A percentile compares a stretch with the other conserved stretches of the same genome.
Evolutionary conservation across 2,888 invertebrate genomes (phyloP).

Genomic region (Teinopalpus imperialis): DNA sequence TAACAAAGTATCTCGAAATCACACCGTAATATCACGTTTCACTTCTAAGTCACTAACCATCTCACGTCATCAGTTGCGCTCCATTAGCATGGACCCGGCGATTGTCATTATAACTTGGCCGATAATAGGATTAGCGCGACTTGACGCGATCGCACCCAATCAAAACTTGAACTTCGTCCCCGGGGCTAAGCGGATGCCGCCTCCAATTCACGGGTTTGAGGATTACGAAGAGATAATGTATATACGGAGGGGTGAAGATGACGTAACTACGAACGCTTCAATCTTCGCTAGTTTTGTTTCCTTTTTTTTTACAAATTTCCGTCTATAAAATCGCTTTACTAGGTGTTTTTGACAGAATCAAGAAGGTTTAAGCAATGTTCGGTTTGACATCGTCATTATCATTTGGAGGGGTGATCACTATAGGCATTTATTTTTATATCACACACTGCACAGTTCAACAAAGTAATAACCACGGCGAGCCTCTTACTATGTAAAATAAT

Average conservation of each 20-base stretch:
- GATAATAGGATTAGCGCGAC: conserved; percentile 46
- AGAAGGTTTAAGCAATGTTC: too few relatives aligned
- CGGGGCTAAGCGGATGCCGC: conserved; percentile 27
- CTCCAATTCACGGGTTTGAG: conserved; percentile 12
- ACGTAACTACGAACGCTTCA: neutral
- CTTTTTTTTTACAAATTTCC: neutral
- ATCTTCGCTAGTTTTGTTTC: neutral
- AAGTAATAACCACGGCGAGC: too few relatives aligned
- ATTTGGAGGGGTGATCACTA: too few relatives aligned
- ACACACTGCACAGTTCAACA: too few relatives aligned
- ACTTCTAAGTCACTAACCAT: neutral
- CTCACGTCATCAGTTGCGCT: conserved; percentile 12
- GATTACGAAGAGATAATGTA: conserved; percentile 22
- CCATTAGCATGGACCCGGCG: conserved; percentile 37
- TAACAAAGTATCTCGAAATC: too few relatives aligned
- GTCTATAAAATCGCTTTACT: neutral
- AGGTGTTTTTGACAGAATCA: too few relatives aligned
- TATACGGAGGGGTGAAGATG: conserved; percentile 11
- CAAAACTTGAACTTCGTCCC: conserved; percentile 48
- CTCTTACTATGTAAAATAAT: too few relatives aligned
- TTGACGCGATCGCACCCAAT: conserved; percentile 47
- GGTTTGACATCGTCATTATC: too few relatives aligned
- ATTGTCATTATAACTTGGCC: conserved; percentile 52
- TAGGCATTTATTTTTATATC: too few relatives aligned
- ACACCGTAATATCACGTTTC: neutral